Base-by-base conservation (phyloP, 2,797 vertebrate genomes). In the Sebastes iracundus region DNA sequence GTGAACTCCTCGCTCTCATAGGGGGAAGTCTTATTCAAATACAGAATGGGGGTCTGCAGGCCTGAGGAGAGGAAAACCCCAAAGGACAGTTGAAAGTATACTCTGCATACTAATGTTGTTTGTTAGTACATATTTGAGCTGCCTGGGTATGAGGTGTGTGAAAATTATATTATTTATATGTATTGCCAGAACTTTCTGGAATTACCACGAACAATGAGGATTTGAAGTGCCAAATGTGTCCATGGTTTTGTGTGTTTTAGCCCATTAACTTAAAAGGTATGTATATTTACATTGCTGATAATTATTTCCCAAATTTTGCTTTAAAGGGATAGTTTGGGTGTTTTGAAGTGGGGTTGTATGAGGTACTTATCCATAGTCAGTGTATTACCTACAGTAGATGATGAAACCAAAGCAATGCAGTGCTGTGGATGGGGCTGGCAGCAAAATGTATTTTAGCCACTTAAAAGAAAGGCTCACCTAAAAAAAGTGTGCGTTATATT, bases 11-110 rank as follows among this genome's bases (percentile, higher is more conserved):
- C 93, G 2, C 63, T 82, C 76, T 94, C 90, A 64, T 79, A 92
- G 3, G 90, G 72, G 0, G 0, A 6, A 1, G 7, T 53, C 25
- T 88, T 84, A 60, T 72, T 86, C 13, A 96, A 69, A 35, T 18
- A 5, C 9, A 96, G 62, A 8, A 30, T 33, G 1, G 95, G 95
- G 2, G 78, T 90, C 87, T 96, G 94, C 55, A 96, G 77, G 12
- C 95, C 95, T 96, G 82, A 75, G 75, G 74, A 63, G 28, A 73
- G 23, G 35, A 18, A 78, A 73, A n/a, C 18, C 33, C 28, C 46
- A 28, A 0, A 58, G 25, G 18, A 60, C 18, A 69, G 35, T 12
- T 7, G 59, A 58, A 69, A 42, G 11, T 16, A 79, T 55, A 72
- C 14, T 65, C 6, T 32, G n/a, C 28, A 68, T 13, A 46, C 4